These are phyloP conservation scores for Calcarius lapponicus DNA, from an alignment of 2,797 vertebrate species.

Conservation along the genomic window DNA sequence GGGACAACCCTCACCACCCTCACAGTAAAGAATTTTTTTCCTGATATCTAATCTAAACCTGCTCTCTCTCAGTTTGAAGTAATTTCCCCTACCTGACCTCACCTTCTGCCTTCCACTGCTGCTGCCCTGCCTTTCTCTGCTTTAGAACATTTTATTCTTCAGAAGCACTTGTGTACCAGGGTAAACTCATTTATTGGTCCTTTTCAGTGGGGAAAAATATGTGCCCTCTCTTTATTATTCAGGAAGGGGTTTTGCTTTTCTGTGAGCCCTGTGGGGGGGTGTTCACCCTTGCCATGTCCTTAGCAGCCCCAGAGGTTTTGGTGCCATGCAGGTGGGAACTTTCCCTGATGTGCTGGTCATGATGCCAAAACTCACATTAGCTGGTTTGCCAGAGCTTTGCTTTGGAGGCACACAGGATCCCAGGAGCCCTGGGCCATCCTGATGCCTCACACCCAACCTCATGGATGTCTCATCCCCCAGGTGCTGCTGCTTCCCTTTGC, in stretches of 20 bases:
- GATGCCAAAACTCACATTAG: background rate
- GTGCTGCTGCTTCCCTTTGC: background rate
- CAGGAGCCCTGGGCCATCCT: background rate
- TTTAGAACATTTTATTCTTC: background rate
- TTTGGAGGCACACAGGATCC: background rate
- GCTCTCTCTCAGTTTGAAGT: background rate
- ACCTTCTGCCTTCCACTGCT: background rate
- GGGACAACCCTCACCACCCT: background rate
- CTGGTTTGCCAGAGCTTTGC: background rate
- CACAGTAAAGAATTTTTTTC: background rate
- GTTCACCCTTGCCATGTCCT: background rate
- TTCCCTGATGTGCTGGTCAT: background rate
- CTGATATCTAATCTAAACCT: background rate
- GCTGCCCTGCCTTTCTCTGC: background rate
- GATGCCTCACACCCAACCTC: background rate
- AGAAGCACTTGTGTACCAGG: background rate
- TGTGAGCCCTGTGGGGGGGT: background rate
- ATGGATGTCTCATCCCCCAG: background rate
- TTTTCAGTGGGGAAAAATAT: background rate
- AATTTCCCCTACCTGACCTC: background rate
- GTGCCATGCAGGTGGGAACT: background rate
- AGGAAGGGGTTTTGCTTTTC: background rate
- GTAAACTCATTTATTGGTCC: background rate
- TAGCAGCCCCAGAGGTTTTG: background rate
- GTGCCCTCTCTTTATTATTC: background rate